These are phyloP conservation scores for Lamellibrachia columna DNA, from an alignment of 2,888 invertebrate species.

Conservation along the genomic window DNA sequence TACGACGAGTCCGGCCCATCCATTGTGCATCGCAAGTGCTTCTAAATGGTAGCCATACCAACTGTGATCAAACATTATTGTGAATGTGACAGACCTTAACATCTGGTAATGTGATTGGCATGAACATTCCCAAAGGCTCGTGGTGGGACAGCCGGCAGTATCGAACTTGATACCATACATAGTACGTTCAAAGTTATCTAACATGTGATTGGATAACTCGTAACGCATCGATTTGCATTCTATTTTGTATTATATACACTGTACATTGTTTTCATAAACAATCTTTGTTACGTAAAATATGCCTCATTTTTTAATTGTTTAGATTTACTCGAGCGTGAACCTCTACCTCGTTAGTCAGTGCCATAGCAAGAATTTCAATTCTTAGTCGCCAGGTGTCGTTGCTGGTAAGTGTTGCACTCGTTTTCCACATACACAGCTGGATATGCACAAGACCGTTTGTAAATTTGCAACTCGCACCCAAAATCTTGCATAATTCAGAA, in stretches of 20 bases:
- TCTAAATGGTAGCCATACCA: constrained; percentile 71
- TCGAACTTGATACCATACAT: neutral
- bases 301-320: neutral
- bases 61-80: neutral
- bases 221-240: neutral
- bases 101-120: neutral
- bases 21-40: constrained; percentile 96
- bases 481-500: too few species aligned
- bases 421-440: too few species aligned
- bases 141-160: neutral
- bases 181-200: too few species aligned
- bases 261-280: constrained; percentile 7
- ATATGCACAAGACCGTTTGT: too few species aligned
- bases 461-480: too few species aligned
- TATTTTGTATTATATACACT: neutral
- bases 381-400: too few species aligned
- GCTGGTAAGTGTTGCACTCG: too few species aligned
- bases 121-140: neutral
- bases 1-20: constrained; percentile 95
- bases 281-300: neutral
- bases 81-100: neutral
- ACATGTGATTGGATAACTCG: neutral
- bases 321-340: neutral
- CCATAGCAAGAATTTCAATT: too few species aligned
- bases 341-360: too few species aligned